Evolutionary conservation across 2,113 vertebrate genomes (phyloP), one percentile per base, ranked within the genome.

Genomic region (Calidris pygmaea): DNA sequence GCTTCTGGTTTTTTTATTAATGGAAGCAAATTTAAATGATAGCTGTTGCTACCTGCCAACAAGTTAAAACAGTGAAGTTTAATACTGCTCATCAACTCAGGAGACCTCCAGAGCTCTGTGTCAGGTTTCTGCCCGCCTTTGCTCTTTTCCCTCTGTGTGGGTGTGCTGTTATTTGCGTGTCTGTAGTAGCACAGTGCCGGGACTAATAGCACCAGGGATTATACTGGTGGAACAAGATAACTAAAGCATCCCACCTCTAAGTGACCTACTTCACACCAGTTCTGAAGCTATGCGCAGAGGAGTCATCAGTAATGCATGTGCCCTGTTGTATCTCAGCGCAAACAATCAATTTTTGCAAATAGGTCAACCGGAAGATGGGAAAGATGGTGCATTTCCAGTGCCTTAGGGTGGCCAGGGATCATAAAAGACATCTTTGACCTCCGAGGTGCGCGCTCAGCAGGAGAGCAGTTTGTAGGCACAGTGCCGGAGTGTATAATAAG

Each of bases 401-500:
- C 58, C 9, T 48, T 27, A 26, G 24, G 47, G 60, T 47, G 73
- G 43, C 39, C 45, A 65, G 65, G 56, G 48, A 30, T 70, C 55
- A 7, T 39, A 66, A 70, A 84, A 79, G 84, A 34, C 14, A 18
- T 37, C 10, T 48, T 59, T 81, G 68, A 29, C 68, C 72, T 91
- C 63, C 63, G 68, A 86, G 63, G 59, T 59, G 18, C 19, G 2
- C 13, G 41, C 50, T 83, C 39, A 68, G 68, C 43, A n/a, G 85
- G 47, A 75, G 35, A 53, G 21, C 2, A 41, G 43, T 82, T 87
- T 14, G 37, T 35, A 76, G 37, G 47, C 20, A 5, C 0, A 0
- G 37, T 30, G 65, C 82, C 52, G 1, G 68, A 50, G 48, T 26
- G 32, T 68, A 9, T 30, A 76, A 83, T 23, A 76, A 80, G 65